Evolutionary conservation across 2,113 vertebrate species (phyloP).

Genomic region (Lichenostomus cassidix): DNA sequence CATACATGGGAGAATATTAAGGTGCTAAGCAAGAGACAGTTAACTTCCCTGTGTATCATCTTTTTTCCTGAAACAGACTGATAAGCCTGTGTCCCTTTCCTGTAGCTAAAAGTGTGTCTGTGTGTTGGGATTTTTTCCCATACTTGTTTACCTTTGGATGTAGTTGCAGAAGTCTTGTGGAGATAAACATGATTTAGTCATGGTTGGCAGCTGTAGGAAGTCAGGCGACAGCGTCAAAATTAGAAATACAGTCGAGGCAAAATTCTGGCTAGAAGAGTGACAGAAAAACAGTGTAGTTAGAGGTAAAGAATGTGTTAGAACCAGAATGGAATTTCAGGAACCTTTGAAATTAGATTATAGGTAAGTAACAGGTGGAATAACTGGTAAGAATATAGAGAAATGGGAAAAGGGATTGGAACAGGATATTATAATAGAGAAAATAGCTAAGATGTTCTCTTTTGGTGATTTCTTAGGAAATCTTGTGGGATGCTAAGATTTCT

Average conservation of each 20-base stretch:
- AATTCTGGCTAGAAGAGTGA: background rate
- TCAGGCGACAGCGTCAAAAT: background rate
- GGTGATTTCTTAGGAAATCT: background rate
- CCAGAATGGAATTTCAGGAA: background rate
- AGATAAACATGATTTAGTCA: background rate
- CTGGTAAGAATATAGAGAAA: background rate
- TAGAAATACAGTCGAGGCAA: background rate
- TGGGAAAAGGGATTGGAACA: background rate
- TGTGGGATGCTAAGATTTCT: too few relatives aligned
- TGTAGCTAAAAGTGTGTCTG: background rate
- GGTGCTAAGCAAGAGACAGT: background rate
- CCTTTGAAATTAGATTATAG: background rate
- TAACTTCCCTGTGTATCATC: background rate
- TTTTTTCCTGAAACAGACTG: background rate
- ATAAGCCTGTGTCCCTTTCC: background rate
- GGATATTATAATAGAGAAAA: background rate
- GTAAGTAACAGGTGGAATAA: background rate
- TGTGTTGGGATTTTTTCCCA: rapidly evolving
- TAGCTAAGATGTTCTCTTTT: background rate
- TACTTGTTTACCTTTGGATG: background rate
- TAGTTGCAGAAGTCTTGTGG: background rate
- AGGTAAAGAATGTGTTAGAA: background rate
- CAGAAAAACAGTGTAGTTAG: background rate
- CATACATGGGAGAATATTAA: background rate
- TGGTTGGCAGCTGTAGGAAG: background rate